Evolutionary conservation across 1,140 invertebrate species (phyloP), one percentile per base, ranked within the genome.

Genomic region (Mya arenaria): DNA sequence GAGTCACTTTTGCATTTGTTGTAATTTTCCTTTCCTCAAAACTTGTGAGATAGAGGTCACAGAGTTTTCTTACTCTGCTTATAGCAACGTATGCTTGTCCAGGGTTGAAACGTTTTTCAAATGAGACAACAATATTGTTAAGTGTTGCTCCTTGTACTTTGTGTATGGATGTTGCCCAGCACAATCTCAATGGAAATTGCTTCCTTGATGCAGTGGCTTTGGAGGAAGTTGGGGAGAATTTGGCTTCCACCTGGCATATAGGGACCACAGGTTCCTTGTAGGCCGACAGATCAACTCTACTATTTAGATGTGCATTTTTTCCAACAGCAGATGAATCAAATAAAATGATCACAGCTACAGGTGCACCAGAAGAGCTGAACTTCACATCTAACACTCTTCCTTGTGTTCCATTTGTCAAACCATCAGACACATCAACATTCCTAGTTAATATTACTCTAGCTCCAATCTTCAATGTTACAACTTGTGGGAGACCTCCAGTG

Each of bases 1-100:
- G 34, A 25, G 28, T 37, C 34, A 1, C 62, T 52, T 30, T 13
- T 32, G 34, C 23, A 56, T 36, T 39, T 28, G 48, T 37, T 10
- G 19, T 23, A 15, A 23, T 62, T 28, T 63, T 48, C 30, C 15
- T 36, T 37, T 55, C 56, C n/a, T 25, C 28, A 75, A 73, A 86
- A 60, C 63, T 41, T 13, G 63, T 34, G 36, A 86, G 34, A 44
- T 69, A 58, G 25, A 86, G 71, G 23, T 80, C 83, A 37, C 34
- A n/a, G 3, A 84, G 52, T 30, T 55, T 65, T 36, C 73, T 84
- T 25, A 82, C 83, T 72, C 85, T 77, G 58, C 85, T 86, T 5
- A 84, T 32, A 39, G 82, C 77, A 41, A 86, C 85, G 66, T 86
- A 84, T 68, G 72, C 71, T 36, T 82, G 83, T 41, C 85, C 85